Evolutionary conservation across 2,888 invertebrate species (phyloP), one percentile per base, ranked within the genome.

Genomic region (Dicyrtoma fusca): DNA sequence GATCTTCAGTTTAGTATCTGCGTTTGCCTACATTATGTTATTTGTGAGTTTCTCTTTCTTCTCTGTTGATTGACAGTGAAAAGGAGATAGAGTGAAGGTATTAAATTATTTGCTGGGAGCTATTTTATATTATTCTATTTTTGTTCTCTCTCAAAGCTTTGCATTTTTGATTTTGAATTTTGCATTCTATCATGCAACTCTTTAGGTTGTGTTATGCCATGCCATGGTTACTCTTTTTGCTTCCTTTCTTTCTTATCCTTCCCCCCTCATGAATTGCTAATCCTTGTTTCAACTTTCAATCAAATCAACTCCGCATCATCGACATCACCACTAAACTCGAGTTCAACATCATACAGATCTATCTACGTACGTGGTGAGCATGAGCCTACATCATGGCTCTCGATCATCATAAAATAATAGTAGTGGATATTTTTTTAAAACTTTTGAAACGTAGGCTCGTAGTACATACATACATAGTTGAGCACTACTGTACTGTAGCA

Each of bases 21-120:
- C 19, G n/a, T 17, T 4, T 49, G n/a, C 11, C 13, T 45, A 11
- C 13, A 45, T 45, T 14, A 11, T 45, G 45, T 45, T 45, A 45
- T 49, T 49, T 49, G 49, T 49, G 3, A 19, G n/a, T 49, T 49
- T 49, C n/a, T 49, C 49, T 49, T n/a, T 49, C 11, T 49, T 49
- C 49, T 19, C 11, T 49, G 3, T 19, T 49, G n/a, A 49, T 49
- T 49, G n/a, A n/a, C 49, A 4, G 3, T 19, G 49, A 17, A 17
- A 49, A 17, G 49, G 34, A 34, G 34, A 34, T 3, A 34, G 34
- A 34, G 34, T 3, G 34, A 34, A 34, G 34, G 34, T 49, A 17
- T 49, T 49, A 49, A 17, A n/a, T 49, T 19, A 49, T 49, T 34
- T 34, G 34, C 34, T 34, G 8, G 34, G 8, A 34, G 34, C 34